Evolutionary conservation across 2,888 invertebrate genomes (phyloP).

Genomic region (Diadromus collaris): DNA sequence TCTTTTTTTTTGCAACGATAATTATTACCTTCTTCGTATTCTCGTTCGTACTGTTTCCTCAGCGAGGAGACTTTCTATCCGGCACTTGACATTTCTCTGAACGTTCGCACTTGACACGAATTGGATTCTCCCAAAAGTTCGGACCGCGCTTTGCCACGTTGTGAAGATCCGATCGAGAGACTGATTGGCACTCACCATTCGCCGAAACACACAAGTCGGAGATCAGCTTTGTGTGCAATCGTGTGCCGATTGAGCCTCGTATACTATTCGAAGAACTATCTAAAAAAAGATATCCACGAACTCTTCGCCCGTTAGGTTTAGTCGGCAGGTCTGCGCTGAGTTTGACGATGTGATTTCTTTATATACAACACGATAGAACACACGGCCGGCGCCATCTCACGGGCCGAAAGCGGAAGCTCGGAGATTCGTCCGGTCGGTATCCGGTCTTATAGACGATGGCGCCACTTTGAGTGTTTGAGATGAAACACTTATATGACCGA

Average conservation of each 20-base stretch:
- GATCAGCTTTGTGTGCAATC: not conserved
- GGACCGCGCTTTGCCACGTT: not conserved
- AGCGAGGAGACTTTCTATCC: conserved; percentile 13
- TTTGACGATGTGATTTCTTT: not conserved
- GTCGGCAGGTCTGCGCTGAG: conserved; percentile 1
- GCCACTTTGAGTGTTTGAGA: not conserved
- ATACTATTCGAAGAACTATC: not conserved
- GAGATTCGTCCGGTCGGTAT: not conserved
- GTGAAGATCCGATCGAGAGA: not conserved
- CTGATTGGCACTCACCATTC: not conserved
- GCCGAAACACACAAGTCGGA: not conserved
- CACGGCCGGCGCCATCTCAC: not conserved
- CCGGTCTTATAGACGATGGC: not conserved
- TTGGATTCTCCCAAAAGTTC: conserved; percentile 2
- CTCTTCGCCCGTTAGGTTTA: not conserved
- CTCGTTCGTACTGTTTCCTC: not conserved
- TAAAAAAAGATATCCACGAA: not conserved
- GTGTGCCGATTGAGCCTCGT: not conserved
- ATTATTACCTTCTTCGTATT: not conserved
- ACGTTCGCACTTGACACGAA: not conserved
- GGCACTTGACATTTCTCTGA: conserved; percentile 21
- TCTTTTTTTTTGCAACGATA: not conserved
- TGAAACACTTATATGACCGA: too few relatives aligned
- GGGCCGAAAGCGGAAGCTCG: not conserved
- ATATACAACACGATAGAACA: not conserved